phyloP scores from a whole-genome alignment of 2,113 vertebrate species.

The Anolis sagrei region DNA sequence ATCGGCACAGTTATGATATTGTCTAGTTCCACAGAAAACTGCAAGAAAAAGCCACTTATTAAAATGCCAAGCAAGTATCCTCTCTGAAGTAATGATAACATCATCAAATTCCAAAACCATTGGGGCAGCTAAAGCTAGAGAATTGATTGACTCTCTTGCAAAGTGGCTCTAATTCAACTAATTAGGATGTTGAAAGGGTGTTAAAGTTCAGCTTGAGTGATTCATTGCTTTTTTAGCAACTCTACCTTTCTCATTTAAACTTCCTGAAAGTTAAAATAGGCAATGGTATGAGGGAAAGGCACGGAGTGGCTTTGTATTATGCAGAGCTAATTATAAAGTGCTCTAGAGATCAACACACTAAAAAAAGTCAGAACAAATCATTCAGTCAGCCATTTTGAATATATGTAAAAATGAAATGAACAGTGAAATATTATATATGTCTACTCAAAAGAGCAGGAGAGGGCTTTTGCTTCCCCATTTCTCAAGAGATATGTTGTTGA shows the following conservation, averaged over 20 bases:
- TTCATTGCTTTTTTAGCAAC: conserved; percentile 70
- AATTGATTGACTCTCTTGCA: conserved; percentile 78
- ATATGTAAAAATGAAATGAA: conserved; percentile 8
- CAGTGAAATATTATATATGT: not conserved
- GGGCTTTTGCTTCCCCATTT: not conserved
- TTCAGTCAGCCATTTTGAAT: not conserved
- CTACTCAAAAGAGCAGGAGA: not conserved
- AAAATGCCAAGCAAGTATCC: conserved; percentile 73
- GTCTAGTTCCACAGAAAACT: conserved; percentile 49
- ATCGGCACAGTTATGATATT: conserved; percentile 38
- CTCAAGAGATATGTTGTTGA: not conserved
- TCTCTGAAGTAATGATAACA: conserved; percentile 77
- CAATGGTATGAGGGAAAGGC: conserved; percentile 45
- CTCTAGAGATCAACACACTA: not conserved
- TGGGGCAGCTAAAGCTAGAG: conserved; percentile 72
- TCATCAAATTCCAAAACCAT: conserved; percentile 79
- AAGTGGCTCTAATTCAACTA: conserved; percentile 77
- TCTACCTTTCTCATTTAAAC: conserved; percentile 72
- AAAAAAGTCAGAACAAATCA: conserved; percentile 18
- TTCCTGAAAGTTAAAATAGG: conserved; percentile 66
- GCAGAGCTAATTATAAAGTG: conserved; percentile 54
- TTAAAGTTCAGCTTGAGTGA: conserved; percentile 76
- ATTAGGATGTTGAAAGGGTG: conserved; percentile 77
- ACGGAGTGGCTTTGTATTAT: conserved; percentile 40
- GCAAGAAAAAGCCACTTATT: conserved; percentile 71